These are phyloP conservation scores for Drosophila quasianomalipes DNA, from an alignment of 2,888 invertebrate genomes.

Conservation along the genomic window DNA sequence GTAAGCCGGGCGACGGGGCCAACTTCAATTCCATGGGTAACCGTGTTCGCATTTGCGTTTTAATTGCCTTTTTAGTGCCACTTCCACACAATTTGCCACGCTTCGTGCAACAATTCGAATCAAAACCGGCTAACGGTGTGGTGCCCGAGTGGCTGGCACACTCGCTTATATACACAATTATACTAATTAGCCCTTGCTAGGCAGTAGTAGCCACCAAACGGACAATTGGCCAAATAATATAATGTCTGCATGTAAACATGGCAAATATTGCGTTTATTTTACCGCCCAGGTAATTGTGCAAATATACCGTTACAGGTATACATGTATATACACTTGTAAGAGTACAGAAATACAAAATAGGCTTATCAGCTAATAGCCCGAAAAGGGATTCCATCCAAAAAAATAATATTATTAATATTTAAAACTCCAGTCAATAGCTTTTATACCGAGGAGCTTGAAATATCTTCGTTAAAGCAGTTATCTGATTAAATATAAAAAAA, in stretches of 20 bases:
- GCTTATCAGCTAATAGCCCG: conserved; percentile 51
- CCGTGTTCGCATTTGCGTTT: conserved; percentile 68
- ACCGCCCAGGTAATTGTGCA: conserved; percentile 32
- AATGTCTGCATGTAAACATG: conserved; percentile 68
- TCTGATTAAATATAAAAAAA: neutral
- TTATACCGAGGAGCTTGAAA: neutral
- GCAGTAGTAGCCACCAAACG: conserved; percentile 51
- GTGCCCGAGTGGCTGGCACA: conserved; percentile 25
- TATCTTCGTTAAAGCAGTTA: neutral
- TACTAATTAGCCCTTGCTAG: conserved; percentile 75
- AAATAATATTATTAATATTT: neutral
- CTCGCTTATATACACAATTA: conserved; percentile 78
- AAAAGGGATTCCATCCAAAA: neutral
- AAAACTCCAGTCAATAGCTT: neutral
- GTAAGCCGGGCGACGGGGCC: conserved; percentile 36
- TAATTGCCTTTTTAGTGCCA: conserved; percentile 82
- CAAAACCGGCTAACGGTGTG: conserved; percentile 41
- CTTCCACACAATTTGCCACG: conserved; percentile 81
- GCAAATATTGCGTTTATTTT: conserved; percentile 31
- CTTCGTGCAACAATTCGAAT: conserved; percentile 80
- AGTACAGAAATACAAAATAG: conserved; percentile 8
- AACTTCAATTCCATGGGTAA: conserved; percentile 43
- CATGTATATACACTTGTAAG: neutral
- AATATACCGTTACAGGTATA: conserved; percentile 9
- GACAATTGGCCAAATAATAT: conserved; percentile 63